Evolutionary conservation across 1,140 invertebrate genomes (phyloP), one percentile per base, ranked within the genome.

Genomic region (Plectus sambesii): DNA sequence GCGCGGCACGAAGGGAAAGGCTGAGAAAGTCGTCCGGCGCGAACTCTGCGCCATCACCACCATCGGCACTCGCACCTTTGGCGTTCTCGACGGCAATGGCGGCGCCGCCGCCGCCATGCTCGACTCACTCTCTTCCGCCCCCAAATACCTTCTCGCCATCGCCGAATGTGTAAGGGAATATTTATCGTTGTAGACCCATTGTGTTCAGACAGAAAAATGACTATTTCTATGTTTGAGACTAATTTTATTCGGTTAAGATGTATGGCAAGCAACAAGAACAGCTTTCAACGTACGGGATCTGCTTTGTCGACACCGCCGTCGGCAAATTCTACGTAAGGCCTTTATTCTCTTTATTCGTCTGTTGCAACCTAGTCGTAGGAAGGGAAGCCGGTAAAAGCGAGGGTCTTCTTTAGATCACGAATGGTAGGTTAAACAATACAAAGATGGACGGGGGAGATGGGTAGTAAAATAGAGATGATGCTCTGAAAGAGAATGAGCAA

Each of bases 241-340:
- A 27, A 20, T 25, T 33, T 17, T n/a, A 35, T 38, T 20, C 29
- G 41, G 48, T 29, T 50, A 9, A 51, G 1, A 42, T 25, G 17
- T 33, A 17, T 17, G 17, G 12, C 15, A 9, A 17, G 8, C 39
- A 40, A 25, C 8, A 40, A 40, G 30, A 40, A 9, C 8, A 40
- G 8, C 19, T 15, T 29, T 47, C 41, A 40, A 27, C 17, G 38
- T 86, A 83, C 72, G 93, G 93, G 20, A 78, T 96, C 9, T 92
- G 87, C 66, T 94, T 96, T 69, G 76, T 97, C 39, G 92, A 98
- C 65, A 90, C 88, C 0, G 84, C 87, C 0, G 84, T 93, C 62
- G 90, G 88, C 8, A 79, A 80, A 49, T 92, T 97, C 66, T 74
- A 85, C 70, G 69, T 73, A 63, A 70, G 69, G 67, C 40, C 38